Evolutionary conservation across 2,113 vertebrate genomes (phyloP), one percentile per base, ranked within the genome.

Genomic region (Actenoides lindsayi): DNA sequence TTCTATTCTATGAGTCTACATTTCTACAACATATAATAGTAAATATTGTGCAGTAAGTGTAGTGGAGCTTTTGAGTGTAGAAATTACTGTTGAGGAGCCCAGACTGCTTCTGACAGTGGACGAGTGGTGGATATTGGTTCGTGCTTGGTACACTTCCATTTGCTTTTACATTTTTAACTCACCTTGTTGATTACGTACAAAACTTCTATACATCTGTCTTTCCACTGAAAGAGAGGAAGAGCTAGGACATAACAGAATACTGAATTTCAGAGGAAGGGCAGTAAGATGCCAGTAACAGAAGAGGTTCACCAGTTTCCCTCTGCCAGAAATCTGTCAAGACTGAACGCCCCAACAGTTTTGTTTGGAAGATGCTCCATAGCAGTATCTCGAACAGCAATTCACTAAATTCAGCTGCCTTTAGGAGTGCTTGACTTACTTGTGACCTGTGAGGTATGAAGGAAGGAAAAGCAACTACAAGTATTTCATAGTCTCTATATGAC

Each of bases 301-400:
- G 53, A 56, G 16, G 53, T 56, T 56, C 53, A 56, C 16, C 53
- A 31, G 53, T 56, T 28, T 56, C 53, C 30, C 53, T 56, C 28
- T 56, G 28, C 28, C 53, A 3, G 57, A 56, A 65, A 50, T 53
- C 6, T 15, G 13, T 20, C 11, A 50, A 33, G 6, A 11, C 6
- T 13, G 21, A 30, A 25, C 2, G 0, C 5, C 41, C 46, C 5
- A 0, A 23, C 15, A 35, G 10, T 16, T 60, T 28, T 60, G 65
- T 16, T 7, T n/a, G 62, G 57, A 67, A 48, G 24, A 5, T 35
- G 41, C 23, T 33, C 41, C 37, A 6, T 0, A 6, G 79, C 3
- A 75, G 13, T 4, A 3, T 25, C 35, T 14, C 3, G 4, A 65
- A 64, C 1, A 7, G 51, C 51, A 28, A 53, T 53, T 53, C 51